These are phyloP conservation scores for Xylocopa sonorina DNA, from an alignment of 1,140 invertebrate species.

Conservation along the genomic window DNA sequence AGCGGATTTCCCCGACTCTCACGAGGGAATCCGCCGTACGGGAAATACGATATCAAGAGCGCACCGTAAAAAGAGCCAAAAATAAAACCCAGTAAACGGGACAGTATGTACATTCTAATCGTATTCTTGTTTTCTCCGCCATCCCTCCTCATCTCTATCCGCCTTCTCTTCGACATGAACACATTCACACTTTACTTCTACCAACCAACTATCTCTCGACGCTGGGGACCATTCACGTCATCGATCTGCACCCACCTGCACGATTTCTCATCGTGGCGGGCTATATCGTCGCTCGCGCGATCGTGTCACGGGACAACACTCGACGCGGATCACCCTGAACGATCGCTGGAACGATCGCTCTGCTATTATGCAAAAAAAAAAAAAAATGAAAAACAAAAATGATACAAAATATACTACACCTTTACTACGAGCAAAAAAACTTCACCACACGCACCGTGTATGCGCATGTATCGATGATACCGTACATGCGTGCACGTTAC, in stretches of 20 bases:
- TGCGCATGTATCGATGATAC: background rate
- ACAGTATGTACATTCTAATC: conserved; percentile 74
- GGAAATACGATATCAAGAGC: conserved; percentile 62
- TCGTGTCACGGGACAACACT: conserved; percentile 64
- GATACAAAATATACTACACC: background rate
- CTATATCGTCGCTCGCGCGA: conserved; percentile 62
- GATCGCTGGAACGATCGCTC: conserved; percentile 73
- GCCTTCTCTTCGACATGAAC: conserved; percentile 75
- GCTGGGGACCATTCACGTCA: conserved; percentile 77
- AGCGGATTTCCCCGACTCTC: background rate
- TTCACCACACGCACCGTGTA: conserved; percentile 9
- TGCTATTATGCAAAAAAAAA: conserved; percentile 59
- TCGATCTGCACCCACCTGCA: conserved; percentile 76
- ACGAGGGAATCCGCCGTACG: background rate
- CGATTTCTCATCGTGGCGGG: conserved; percentile 70
- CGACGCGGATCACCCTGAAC: conserved; percentile 68
- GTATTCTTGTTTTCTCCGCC: conserved; percentile 77
- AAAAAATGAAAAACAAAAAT: conserved; percentile 47
- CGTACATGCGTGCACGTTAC: background rate
- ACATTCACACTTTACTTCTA: conserved; percentile 75
- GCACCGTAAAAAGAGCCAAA: conserved; percentile 53
- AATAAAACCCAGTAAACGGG: conserved; percentile 62
- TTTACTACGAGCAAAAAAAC: background rate
- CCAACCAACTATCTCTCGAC: conserved; percentile 74
- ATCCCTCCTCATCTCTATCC: conserved; percentile 74